Base-by-base conservation (phyloP, 1,140 invertebrate genomes). In the Lepidotrigona ventralis region DNA sequence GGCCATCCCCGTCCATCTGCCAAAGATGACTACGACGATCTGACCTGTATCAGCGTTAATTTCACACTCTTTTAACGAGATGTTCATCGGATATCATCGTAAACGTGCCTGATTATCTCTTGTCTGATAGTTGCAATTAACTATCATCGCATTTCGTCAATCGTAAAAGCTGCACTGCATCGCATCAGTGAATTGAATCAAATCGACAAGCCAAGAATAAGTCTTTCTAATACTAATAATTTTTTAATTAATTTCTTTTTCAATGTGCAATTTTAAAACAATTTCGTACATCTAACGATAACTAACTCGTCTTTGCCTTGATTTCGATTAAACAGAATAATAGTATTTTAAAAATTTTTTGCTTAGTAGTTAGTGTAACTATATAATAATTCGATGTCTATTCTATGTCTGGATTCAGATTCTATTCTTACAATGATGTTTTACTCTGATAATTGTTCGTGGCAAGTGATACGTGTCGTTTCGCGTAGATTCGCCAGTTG, bases 51-150 rank as follows among this genome's bases (percentile, higher is more conserved):
- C 66, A 17, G 17, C 51, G 39, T 39, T 64, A 85, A 88, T 85
- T 88, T 85, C 73, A 56, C 77, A 80, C 86, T 87, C 66, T 51
- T 80, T 51, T 78, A 85, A 77, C 85, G 74, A 86, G 85, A 85
- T 86, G 69, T 73, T 85, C 82, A 85, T 86, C 85, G 58, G 56
- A 60, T 68, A 72, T 53, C 64, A 70, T 75, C 76, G 33, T 21
- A 71, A 75, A 69, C 85, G 74, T 68, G 70, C 76, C 64, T 0
- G 39, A 54, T 75, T 79, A 79, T 79, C 58, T 64, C 63, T 60
- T 6, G 60, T 33, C 53, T 39, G 71, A 75, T 75, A 76, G 82
- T 79, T 29, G 58, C 78, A 85, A 86, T 80, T 86, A 84, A 82
- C 68, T 56, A 85, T 86, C 85, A 54, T 56, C 46, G 51, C 51